Evolutionary conservation across 1,140 invertebrate species (phyloP), one percentile per base, ranked within the genome.

Genomic region (Akabosia matsudoensis): DNA sequence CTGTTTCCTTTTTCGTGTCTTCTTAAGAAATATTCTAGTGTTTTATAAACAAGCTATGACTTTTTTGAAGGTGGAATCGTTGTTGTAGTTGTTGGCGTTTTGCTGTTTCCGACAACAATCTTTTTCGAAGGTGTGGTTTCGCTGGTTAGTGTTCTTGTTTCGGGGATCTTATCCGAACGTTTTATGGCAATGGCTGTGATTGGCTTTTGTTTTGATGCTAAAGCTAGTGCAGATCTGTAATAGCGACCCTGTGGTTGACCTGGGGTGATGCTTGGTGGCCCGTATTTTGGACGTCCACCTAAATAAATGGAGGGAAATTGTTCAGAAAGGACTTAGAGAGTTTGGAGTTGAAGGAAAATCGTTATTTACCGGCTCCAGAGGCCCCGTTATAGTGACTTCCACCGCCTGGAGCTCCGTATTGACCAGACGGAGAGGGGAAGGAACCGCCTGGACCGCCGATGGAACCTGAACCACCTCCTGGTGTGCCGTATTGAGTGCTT

Each of bases 321-420:
- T 10, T 45, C 37, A n/a, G 37, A 45, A 18, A 45, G 37, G 7
- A 45, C 37, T n/a, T n/a, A n/a, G n/a, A n/a, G n/a, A n/a, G 37
- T 45, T 45, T 45, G 18, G 37, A 45, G 37, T 45, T n/a, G n/a
- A n/a, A n/a, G n/a, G 37, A 7, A 10, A 45, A 45, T 64, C 7
- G 13, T 64, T n/a, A 64, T 64, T 45, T 45, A 67, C 81, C 78
- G 24, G 78, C 78, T 16, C 54, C 54, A 33, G 24, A 73, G 34
- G 84, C 85, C 82, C 88, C 85, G 78, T 86, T 81, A 77, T 51
- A 84, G 2, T 30, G 67, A 26, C 74, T 64, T 61, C 77, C 70
- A 10, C 75, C 52, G 3, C 82, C 92, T 90, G 24, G 90, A 90
- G 64, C 37, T 45, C 37, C 37, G 24, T n/a, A 56, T 24, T 56